These are phyloP conservation scores for Eupsilia transversa DNA, from an alignment of 2,888 invertebrate species.

Conservation along the genomic window DNA sequence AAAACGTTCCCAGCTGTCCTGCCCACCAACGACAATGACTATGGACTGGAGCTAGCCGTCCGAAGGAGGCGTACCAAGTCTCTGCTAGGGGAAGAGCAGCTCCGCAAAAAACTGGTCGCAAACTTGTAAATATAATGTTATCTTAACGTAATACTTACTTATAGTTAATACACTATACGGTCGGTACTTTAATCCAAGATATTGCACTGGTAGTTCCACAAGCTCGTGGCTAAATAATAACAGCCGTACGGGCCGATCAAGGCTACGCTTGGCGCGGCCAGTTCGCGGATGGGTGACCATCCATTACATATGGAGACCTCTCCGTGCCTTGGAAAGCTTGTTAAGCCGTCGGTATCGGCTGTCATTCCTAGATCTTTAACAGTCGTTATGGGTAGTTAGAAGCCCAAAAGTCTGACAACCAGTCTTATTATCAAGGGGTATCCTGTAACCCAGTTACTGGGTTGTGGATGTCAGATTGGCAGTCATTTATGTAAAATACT, in stretches of 20 bases:
- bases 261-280: too few relatives aligned
- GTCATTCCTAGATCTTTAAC: background rate
- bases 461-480: background rate
- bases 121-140: conserved; percentile 79
- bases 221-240: background rate
- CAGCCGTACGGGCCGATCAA: background rate
- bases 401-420: background rate
- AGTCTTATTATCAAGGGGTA: background rate
- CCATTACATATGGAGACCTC: background rate
- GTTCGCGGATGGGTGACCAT: background rate
- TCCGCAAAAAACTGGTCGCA: conserved; percentile 82
- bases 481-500: background rate
- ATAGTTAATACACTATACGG: background rate
- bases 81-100: conserved; percentile 82
- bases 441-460: background rate
- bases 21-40: conserved; percentile 77
- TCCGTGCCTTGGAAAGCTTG: background rate
- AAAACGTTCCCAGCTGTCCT: conserved; percentile 79
- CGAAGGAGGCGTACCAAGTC: conserved; percentile 87
- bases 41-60: conserved; percentile 85
- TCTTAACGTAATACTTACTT: background rate
- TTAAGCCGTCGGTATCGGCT: background rate
- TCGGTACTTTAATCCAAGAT: background rate
- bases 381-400: background rate
- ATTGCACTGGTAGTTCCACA: background rate